Evolutionary conservation across 2,888 invertebrate genomes (phyloP).

Genomic region (Luffia ferchaultella): DNA sequence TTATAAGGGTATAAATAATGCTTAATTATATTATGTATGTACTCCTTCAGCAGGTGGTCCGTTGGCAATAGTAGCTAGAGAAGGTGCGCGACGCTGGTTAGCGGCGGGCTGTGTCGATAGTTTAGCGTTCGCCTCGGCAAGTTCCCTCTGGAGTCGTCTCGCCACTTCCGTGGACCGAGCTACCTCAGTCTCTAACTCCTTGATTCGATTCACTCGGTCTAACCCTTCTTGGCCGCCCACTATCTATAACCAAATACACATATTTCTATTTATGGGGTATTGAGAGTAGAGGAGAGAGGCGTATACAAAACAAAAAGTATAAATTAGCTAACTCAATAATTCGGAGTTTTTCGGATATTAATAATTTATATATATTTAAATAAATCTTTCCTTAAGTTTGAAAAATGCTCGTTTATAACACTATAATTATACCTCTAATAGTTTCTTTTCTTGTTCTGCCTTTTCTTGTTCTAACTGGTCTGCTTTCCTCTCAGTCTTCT

Average conservation of each 20-base stretch:
- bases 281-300: too few relatives aligned
- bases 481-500: slow-evolving; percentile 91
- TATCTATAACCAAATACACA: slow-evolving; percentile 49
- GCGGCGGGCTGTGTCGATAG: slow-evolving; percentile 40
- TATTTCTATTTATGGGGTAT: too few relatives aligned
- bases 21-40: too few relatives aligned
- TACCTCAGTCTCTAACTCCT: slow-evolving; percentile 87
- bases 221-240: slow-evolving; percentile 68
- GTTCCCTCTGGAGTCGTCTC: slow-evolving; percentile 72
- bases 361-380: too few relatives aligned
- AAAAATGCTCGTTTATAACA: too few relatives aligned
- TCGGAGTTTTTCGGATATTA: too few relatives aligned
- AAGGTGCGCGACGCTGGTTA: slow-evolving; percentile 67
- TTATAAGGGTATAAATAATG: too few relatives aligned
- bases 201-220: slow-evolving; percentile 73
- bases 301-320: too few relatives aligned
- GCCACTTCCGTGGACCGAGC: slow-evolving; percentile 80
- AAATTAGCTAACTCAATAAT: too few relatives aligned
- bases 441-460: slow-evolving; percentile 73
- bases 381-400: too few relatives aligned
- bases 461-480: slow-evolving; percentile 90
- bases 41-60: slow-evolving; percentile 67
- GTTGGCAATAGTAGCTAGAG: slow-evolving; percentile 11
- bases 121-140: slow-evolving; percentile 72
- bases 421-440: slow-evolving; percentile 51